These are phyloP conservation scores for Drosophila rellima DNA, from an alignment of 2,888 invertebrate genomes.

Conservation along the genomic window DNA sequence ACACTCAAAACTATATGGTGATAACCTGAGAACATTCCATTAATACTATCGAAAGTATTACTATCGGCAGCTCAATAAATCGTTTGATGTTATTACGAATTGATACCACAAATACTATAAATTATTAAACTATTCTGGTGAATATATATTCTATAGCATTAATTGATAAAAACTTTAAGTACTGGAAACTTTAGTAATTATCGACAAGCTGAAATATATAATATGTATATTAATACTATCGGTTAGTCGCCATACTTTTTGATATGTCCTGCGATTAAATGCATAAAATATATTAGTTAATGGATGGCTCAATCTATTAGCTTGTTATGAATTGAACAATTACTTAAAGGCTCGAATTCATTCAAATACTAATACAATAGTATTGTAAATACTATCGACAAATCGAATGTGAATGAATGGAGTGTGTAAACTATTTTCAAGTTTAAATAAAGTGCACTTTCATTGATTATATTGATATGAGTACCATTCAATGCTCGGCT, in stretches of 20 bases:
- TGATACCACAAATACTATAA: no score
- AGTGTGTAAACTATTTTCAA: neutral
- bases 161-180: no score
- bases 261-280: neutral
- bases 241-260: neutral
- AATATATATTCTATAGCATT: no score
- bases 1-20: no score
- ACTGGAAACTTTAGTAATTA: neutral
- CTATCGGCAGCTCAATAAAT: no score
- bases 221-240: neutral
- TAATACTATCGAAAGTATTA: no score
- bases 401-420: neutral
- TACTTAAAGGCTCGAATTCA: neutral
- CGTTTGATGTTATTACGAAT: no score
- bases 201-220: neutral
- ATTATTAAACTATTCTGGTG: no score
- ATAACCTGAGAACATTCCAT: no score
- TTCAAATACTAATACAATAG: no score
- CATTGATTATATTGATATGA: constrained; percentile 17
- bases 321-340: neutral
- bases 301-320: neutral
- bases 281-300: neutral
- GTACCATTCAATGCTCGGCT: constrained; percentile 9
- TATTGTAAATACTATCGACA: neutral
- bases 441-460: neutral